Conservation (phyloP, 2,888 invertebrate species). For the Zaprionus bogoriensis region DNA sequence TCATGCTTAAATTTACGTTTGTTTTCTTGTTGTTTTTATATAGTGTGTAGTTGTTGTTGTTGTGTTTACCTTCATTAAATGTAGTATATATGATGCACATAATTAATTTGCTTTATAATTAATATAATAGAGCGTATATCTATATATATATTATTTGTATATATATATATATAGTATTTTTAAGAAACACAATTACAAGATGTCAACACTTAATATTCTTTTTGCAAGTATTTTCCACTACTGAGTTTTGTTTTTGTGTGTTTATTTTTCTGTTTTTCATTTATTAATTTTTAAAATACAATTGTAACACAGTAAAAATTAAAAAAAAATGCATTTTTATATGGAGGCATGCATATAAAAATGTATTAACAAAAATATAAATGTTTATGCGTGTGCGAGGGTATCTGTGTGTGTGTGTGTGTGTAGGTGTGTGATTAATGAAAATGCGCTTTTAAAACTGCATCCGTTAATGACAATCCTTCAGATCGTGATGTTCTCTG, state of each 20-base stretch:
- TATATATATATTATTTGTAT: constrained; percentile 28
- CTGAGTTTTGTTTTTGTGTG: constrained; percentile 44
- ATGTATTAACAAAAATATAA: constrained; percentile 56
- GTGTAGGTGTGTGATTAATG: constrained; percentile 32
- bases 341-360: constrained; percentile 48
- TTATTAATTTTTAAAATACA: constrained; percentile 57
- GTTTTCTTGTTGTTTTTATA: constrained; percentile 26
- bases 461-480: constrained; percentile 21
- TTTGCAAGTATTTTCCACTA: constrained; percentile 34
- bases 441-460: constrained; percentile 26
- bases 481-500: constrained; percentile 40
- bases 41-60: constrained; percentile 30
- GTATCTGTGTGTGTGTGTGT: constrained; percentile 20
- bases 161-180: constrained; percentile 48
- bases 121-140: constrained; percentile 42
- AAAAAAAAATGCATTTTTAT: constrained; percentile 53
- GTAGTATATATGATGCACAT: constrained; percentile 69
- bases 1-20: constrained; percentile 59
- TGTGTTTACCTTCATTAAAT: constrained; percentile 54
- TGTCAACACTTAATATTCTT: constrained; percentile 63
- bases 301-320: constrained; percentile 70
- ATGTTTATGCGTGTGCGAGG: constrained; percentile 15
- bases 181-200: constrained; percentile 67
- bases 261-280: constrained; percentile 34
- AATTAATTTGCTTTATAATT: constrained; percentile 65